Conservation (phyloP, 2,888 invertebrate species). For the Ochropleura plecta region DNA sequence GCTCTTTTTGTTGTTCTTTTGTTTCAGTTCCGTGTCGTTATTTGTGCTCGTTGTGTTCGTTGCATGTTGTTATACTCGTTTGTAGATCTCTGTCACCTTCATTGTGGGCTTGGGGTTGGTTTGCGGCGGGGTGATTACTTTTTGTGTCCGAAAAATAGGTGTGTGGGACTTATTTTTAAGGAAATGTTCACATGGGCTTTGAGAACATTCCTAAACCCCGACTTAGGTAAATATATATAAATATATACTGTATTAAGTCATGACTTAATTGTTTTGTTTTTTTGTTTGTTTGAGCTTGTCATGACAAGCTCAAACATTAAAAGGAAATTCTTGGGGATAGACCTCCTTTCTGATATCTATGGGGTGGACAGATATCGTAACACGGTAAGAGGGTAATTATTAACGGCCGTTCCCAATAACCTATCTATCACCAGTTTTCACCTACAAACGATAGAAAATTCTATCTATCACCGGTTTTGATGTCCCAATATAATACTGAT, state of each 20-base stretch:
- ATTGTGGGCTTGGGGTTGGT: neutral
- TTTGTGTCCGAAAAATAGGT: neutral
- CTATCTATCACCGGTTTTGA: too few species aligned
- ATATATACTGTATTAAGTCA: neutral
- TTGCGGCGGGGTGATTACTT: constrained; percentile 20
- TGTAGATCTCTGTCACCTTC: constrained; percentile 13
- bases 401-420: too few species aligned
- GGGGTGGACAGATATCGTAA: neutral
- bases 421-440: too few species aligned
- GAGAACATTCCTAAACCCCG: neutral
- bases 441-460: too few species aligned
- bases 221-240: neutral
- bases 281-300: too few species aligned
- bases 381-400: neutral
- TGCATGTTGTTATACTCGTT: constrained; percentile 13
- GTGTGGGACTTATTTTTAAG: neutral
- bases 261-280: too few species aligned
- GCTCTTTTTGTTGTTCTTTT: constrained; percentile 27
- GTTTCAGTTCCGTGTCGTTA: constrained; percentile 13
- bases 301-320: neutral
- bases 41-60: constrained; percentile 8
- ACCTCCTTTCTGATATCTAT: too few species aligned
- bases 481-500: too few species aligned
- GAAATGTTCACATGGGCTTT: neutral
- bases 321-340: neutral